Percentiles rank a stretch among this genome's conserved stretches.
phyloP scores from a whole-genome alignment of 2,797 vertebrate species.

The Girardinus metallicus region DNA sequence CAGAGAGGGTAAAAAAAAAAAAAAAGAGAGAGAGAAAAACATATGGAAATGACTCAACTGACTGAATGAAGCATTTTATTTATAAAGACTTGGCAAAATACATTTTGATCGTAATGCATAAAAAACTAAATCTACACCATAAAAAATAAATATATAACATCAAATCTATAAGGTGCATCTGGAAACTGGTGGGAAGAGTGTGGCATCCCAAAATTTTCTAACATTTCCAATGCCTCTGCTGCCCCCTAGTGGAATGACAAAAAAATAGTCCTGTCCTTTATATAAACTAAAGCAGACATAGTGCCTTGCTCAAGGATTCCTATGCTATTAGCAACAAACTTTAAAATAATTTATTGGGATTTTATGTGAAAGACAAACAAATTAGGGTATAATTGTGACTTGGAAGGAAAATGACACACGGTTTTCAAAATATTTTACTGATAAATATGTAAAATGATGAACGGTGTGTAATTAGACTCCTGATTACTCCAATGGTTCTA shows the following conservation, averaged over 20 bases:
- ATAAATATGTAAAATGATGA: not conserved
- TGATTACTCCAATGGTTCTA: not conserved
- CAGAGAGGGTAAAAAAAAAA: not conserved
- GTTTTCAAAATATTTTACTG: not conserved
- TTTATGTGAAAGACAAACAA: not conserved
- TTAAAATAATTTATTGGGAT: not conserved
- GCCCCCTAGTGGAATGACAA: constrained; percentile 55
- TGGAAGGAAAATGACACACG: not conserved
- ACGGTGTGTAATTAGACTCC: not conserved
- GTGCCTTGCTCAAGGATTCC: not conserved
- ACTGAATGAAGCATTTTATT: constrained; percentile 6
- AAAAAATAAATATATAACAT: not conserved
- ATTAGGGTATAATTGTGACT: not conserved
- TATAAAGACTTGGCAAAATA: not conserved
- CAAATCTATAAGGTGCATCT: not conserved
- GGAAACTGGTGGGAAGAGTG: not conserved
- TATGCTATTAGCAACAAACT: not conserved
- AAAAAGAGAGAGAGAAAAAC: not conserved
- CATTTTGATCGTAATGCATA: not conserved
- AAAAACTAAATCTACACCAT: not conserved
- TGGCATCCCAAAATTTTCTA: not conserved
- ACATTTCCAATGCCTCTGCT: constrained; percentile 45
- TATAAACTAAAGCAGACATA: not conserved
- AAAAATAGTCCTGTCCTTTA: rapidly evolving
- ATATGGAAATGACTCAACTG: not conserved